phyloP scores from a whole-genome alignment of 2,797 vertebrate genomes.

The Setipinna tenuifilis region DNA sequence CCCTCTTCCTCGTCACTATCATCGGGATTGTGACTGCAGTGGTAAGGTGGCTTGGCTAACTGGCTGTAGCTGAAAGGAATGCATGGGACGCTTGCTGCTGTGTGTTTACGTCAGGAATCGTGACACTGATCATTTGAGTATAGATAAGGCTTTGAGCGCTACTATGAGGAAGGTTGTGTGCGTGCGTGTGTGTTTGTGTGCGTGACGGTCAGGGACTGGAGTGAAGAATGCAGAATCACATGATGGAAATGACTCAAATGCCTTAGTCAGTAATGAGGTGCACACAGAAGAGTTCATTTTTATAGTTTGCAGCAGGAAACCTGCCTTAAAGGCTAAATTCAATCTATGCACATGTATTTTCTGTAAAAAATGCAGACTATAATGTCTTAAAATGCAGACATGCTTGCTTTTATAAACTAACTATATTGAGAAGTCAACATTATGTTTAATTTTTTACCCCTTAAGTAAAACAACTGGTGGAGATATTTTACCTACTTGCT shows the following conservation, averaged over 20 bases:
- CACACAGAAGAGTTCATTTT: background rate
- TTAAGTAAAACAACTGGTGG: too few relatives aligned
- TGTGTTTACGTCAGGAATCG: background rate
- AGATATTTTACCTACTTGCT: too few relatives aligned
- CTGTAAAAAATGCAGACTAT: background rate
- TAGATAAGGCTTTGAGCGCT: background rate
- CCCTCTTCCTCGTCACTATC: constrained; percentile 88
- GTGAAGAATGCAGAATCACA: constrained; percentile 38
- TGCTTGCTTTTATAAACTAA: background rate
- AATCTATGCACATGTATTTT: background rate
- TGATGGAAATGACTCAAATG: constrained; percentile 37
- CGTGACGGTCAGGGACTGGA: constrained; percentile 21
- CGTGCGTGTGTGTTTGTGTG: constrained; percentile 12
- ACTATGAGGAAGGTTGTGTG: constrained; percentile 9
- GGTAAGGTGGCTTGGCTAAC: constrained; percentile 75
- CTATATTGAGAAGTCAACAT: background rate
- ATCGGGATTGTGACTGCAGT: constrained; percentile 83
- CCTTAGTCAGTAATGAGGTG: background rate
- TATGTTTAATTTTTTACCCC: background rate
- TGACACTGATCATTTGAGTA: background rate
- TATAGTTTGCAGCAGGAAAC: background rate
- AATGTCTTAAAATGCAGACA: background rate
- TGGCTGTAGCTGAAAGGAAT: background rate
- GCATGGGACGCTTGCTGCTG: background rate
- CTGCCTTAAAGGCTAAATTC: background rate